Evolutionary conservation across 2,113 vertebrate species (phyloP), one percentile per base, ranked within the genome.

Genomic region (Burhinus bistriatus): DNA sequence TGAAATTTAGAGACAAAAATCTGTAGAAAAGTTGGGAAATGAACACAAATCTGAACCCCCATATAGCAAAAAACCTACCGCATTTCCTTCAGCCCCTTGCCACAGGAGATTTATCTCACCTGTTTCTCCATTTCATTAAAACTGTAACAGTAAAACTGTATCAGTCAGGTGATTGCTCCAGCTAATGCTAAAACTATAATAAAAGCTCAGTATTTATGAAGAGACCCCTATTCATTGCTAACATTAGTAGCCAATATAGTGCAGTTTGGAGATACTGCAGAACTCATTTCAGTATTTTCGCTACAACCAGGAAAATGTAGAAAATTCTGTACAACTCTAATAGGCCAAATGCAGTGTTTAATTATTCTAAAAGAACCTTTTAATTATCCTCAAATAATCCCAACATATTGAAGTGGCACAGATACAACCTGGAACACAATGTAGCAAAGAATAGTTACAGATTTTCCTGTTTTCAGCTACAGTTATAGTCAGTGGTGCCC

Each of bases 391-490:
- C 34, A 68, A 82, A 83, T 59, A 87, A 91, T n/a, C 58, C 61
- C 27, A 82, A 65, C 45, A 51, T 65, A 75, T 26, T 77, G 66
- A 58, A 87, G 38, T 26, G 23, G n/a, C 57, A 92, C 51, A 89
- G 57, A 27, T 79, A 52, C 36, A 87, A 81, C 71, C 32, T 70
- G 40, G 27, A 65, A 89, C 85, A 76, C 55, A 86, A 79, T 2
- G n/a, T 58, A 66, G 83, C 52, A 47, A 72, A 90, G 58, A 90
- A 85, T 1, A 75, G 69, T 83, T 95, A 86, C 94, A 93, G 81
- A 95, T 96, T 92, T 91, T 91, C 86, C 91, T 54, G 75, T 81
- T 95, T 96, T 96, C 88, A 78, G 83, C 77, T 89, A 72, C 84
- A 95, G 64, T 96, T 95, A 61, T 6, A 95, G 89, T 89, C 95